Evolutionary conservation across 2,888 invertebrate genomes (phyloP), one percentile per base, ranked within the genome.

Genomic region (Abrostola triplasia): DNA sequence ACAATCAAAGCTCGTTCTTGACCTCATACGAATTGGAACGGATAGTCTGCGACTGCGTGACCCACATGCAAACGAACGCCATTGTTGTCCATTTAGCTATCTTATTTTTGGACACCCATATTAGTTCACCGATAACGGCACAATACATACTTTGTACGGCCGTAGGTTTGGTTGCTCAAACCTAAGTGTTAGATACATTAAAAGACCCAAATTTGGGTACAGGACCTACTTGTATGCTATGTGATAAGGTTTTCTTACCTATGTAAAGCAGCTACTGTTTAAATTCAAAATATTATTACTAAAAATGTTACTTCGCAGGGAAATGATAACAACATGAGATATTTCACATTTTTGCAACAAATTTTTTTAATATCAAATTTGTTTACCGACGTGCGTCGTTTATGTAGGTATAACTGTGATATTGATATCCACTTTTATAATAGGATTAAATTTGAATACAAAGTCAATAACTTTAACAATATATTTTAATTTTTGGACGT

Each of bases 1-100:
- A 71, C 67, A 50, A 71, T 66, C 52, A 56, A 57, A 60, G 65
- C 69, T 56, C 58, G 72, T 64, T 69, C 69, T 67, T 67, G 63
- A 57, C 67, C 67, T 55, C 70, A 69, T 67, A 70, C 55, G 71
- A 77, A 69, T 72, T 69, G 59, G 65, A 69, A 74, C 66, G 68
- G 59, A 70, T 70, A 72, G 64, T 64, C 56, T n/a, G 65, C 51
- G 56, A 61, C 41, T 70, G 60, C 77, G 79, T 79, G 80, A 76
- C 73, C 67, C 44, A 77, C 64, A 71, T 77, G 24, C 61, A 51
- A 68, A 78, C 53, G 59, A 54, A 51, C 42, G 48, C 51, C 51
- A 70, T 67, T 67, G 62, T 73, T 57, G 67, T 67, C 35, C 54
- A 69, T 10, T 60, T 65, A 51, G 67, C 51, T 61, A 59, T 69